Base-by-base conservation (phyloP, 2,797 vertebrate genomes). In the Sebastes glaucus region DNA sequence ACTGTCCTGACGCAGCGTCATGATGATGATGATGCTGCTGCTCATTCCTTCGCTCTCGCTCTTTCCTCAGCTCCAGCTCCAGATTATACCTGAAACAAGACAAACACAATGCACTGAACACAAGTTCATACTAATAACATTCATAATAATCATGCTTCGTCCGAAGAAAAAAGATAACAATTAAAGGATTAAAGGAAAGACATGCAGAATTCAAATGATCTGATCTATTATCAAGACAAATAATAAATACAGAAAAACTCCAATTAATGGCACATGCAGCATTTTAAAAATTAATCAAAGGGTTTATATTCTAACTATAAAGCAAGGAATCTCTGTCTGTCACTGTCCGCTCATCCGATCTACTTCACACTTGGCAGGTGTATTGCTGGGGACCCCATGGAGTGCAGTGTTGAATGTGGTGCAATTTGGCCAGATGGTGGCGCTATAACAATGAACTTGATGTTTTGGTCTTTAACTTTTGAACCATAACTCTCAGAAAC, bases 61-160 rank as follows among this genome's bases (percentile, higher is more conserved):
- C 96, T 82, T 91, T 96, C 82, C 93, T 97, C 82, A 98, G 84
- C 89, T 98, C 97, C 20, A 91, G 88, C 79, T 99, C 97, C 82
- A 97, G 94, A 55, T 94, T 80, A 73, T 79, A 95, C 89, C 98
- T 98, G 82, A 49, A 66, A 59, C 22, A 16, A 38, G 42, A 61
- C 16, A 35, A 65, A 33, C 60, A 46, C n/a, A 28, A 32, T 1
- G 10, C 13, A 33, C 7, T 46, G 42, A 56, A 25, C 23, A 42
- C 9, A 28, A 16, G 7, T 30, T 42, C 14, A 13, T 5, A 20
- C 42, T 11, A 16, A 30, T 22, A 8, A 30, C 2, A 71, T 30
- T 61, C 18, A 71, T 16, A 27, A 35, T 13, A 28, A 23, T 63
- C 1, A 18, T 18, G 42, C 10, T 64, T 38, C 2, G 10, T 35